These are phyloP conservation scores for Calameuta idolon DNA, from an alignment of 2,888 invertebrate genomes.

Conservation along the genomic window DNA sequence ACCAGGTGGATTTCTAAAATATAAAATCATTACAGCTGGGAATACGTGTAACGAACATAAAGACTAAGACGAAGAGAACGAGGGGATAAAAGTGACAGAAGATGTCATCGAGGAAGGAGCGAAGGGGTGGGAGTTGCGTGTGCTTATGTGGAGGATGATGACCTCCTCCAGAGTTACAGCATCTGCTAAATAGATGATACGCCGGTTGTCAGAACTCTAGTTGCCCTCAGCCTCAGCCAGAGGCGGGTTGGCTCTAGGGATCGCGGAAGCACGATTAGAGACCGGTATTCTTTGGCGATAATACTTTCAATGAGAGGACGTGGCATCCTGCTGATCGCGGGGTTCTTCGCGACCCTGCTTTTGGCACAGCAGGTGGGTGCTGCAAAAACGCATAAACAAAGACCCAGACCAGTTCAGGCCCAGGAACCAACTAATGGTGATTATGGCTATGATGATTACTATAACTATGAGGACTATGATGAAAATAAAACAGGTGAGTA, in stretches of 20 bases:
- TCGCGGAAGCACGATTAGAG: slow-evolving; percentile 7
- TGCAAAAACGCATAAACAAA: slow-evolving; percentile 32
- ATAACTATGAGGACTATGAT: slow-evolving; percentile 52
- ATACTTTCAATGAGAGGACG: slow-evolving; percentile 13
- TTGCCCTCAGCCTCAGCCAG: slow-evolving; percentile 50
- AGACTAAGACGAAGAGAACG: slow-evolving; percentile 19
- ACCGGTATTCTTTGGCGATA: slow-evolving; percentile 11
- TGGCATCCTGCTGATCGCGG: slow-evolving; percentile 31
- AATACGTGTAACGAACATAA: neutral
- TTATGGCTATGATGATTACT: slow-evolving; percentile 44
- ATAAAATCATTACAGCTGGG: neutral
- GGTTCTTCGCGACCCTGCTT: slow-evolving; percentile 37
- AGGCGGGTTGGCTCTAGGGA: slow-evolving; percentile 41
- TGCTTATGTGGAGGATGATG: slow-evolving; percentile 53
- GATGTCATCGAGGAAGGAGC: slow-evolving; percentile 23
- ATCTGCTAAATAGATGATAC: slow-evolving; percentile 59
- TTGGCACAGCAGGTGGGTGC: slow-evolving; percentile 31
- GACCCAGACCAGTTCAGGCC: slow-evolving; percentile 39
- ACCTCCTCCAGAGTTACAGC: slow-evolving; percentile 50
- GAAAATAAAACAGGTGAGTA: slow-evolving; percentile 45
- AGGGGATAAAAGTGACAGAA: slow-evolving; percentile 2
- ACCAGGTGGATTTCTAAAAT: neutral
- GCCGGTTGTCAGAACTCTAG: slow-evolving; percentile 49
- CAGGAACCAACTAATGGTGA: slow-evolving; percentile 41
- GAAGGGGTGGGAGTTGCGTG: slow-evolving; percentile 37